Evolutionary conservation across 2,888 invertebrate species (phyloP).

Genomic region (Venusia cambrica): DNA sequence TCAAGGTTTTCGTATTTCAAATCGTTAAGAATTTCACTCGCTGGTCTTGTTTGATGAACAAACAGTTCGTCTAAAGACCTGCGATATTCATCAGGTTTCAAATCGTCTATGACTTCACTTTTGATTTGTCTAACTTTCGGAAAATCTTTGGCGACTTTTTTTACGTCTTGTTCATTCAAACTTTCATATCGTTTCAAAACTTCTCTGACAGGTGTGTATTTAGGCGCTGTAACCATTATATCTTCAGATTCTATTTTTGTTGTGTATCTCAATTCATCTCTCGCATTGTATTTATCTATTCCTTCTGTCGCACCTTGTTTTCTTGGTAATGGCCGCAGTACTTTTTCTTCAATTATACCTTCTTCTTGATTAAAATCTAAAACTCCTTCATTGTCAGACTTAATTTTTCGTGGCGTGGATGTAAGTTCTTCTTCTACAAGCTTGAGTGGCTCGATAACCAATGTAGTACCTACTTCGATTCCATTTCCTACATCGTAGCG

Average conservation of each 20-base stretch:
- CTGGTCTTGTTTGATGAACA: constrained; percentile 7
- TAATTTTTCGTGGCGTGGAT: constrained; percentile 6
- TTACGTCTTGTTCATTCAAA: constrained; percentile 6
- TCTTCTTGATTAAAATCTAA: constrained; percentile 1
- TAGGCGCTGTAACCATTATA: constrained; percentile 8
- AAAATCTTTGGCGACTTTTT: constrained; percentile 2
- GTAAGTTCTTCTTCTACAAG: constrained; percentile 12
- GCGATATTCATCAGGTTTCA: constrained; percentile 2
- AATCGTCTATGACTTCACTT: constrained; percentile 8
- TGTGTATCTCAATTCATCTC: too few relatives aligned
- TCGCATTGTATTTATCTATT: too few relatives aligned
- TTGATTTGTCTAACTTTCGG: constrained; percentile 8
- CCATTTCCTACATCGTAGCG: constrained; percentile 17
- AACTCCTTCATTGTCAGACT: constrained; percentile 1
- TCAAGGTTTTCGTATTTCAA: constrained; percentile 1
- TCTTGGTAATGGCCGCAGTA: too few relatives aligned
- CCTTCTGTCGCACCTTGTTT: too few relatives aligned
- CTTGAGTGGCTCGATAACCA: constrained; percentile 2
- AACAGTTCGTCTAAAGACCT: constrained; percentile 14
- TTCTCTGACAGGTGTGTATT: constrained; percentile 13
- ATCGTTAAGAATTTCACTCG: constrained; percentile 11
- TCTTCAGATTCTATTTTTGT: not conserved
- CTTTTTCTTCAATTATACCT: not conserved
- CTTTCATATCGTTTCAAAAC: constrained; percentile 14
- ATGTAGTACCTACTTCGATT: constrained; percentile 13